phyloP scores from a whole-genome alignment of 2,113 vertebrate species.

The Lucifuga dentata region DNA sequence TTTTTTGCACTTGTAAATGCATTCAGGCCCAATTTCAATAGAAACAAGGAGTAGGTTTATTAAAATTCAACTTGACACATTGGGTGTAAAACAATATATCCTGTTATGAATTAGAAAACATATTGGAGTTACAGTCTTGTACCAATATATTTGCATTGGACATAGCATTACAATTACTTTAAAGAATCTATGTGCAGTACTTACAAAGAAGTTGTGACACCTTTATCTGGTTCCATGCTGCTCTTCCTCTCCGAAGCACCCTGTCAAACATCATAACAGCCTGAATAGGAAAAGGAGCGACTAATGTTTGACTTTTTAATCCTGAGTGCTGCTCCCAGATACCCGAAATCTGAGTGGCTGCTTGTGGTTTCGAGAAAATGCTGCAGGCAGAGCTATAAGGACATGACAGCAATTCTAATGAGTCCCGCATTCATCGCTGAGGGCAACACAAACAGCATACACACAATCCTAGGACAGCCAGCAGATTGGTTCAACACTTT shows the following conservation, averaged over 20 bases:
- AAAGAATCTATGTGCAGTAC: slow-evolving; percentile 44
- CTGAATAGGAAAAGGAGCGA: slow-evolving; percentile 3
- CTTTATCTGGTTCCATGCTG: slow-evolving; percentile 52
- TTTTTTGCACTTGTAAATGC: too few species aligned
- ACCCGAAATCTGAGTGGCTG: slow-evolving; percentile 37
- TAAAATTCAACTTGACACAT: slow-evolving; percentile 8
- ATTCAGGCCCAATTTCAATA: too few species aligned
- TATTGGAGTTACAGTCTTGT: not conserved
- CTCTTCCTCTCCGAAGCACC: slow-evolving; percentile 54
- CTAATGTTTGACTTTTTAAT: slow-evolving; percentile 39
- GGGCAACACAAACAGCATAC: slow-evolving; percentile 43
- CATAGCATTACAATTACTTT: slow-evolving; percentile 12
- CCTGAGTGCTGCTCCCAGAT: slow-evolving; percentile 20
- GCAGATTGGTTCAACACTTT: slow-evolving; percentile 33
- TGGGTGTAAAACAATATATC: not conserved
- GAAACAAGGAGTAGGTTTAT: too few species aligned
- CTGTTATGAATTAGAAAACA: slow-evolving; percentile 20
- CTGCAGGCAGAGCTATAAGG: slow-evolving; percentile 62
- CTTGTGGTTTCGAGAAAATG: slow-evolving; percentile 49
- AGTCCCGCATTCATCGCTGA: slow-evolving; percentile 70
- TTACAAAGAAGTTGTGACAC: slow-evolving; percentile 63
- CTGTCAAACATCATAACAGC: slow-evolving; percentile 53
- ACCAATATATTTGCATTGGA: slow-evolving; percentile 17
- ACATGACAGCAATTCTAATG: slow-evolving; percentile 78
- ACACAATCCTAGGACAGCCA: slow-evolving; percentile 26